These are phyloP conservation scores for Hypsopygia costalis DNA, from an alignment of 2,888 invertebrate species.

Conservation along the genomic window DNA sequence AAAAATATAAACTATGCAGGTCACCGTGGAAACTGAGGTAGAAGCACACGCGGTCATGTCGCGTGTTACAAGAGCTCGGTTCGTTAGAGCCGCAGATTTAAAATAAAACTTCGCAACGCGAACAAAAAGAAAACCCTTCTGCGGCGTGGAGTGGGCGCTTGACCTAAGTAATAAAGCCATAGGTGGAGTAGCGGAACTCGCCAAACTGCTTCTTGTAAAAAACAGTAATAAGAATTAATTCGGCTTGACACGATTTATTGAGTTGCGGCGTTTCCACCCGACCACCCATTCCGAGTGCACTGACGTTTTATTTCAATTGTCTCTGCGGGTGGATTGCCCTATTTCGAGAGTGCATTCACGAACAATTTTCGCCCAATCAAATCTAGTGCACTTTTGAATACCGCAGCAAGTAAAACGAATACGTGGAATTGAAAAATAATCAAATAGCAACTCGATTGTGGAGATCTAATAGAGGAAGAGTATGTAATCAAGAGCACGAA, in stretches of 20 bases:
- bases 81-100: slow-evolving; percentile 73
- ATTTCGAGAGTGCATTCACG: slow-evolving; percentile 60
- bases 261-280: slow-evolving; percentile 32
- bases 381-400: slow-evolving; percentile 46
- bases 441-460: slow-evolving; percentile 10
- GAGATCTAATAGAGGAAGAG: too few species aligned
- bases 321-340: slow-evolving; percentile 72
- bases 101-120: slow-evolving; percentile 66
- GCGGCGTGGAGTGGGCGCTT: slow-evolving; percentile 52
- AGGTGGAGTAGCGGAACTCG: slow-evolving; percentile 20
- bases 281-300: slow-evolving; percentile 26
- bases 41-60: slow-evolving; percentile 43
- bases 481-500: too few species aligned
- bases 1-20: neutral
- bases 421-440: slow-evolving; percentile 9
- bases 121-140: slow-evolving; percentile 63
- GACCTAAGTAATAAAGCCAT: slow-evolving; percentile 45
- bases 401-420: slow-evolving; percentile 15
- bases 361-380: slow-evolving; percentile 58
- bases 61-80: slow-evolving; percentile 62
- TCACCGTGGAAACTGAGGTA: slow-evolving; percentile 30
- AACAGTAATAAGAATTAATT: slow-evolving; percentile 43
- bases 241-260: slow-evolving; percentile 23
- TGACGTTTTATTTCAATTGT: slow-evolving; percentile 71
- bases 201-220: slow-evolving; percentile 37